phyloP scores from a whole-genome alignment of 2,113 vertebrate genomes.

The Ovis canadensis region DNA sequence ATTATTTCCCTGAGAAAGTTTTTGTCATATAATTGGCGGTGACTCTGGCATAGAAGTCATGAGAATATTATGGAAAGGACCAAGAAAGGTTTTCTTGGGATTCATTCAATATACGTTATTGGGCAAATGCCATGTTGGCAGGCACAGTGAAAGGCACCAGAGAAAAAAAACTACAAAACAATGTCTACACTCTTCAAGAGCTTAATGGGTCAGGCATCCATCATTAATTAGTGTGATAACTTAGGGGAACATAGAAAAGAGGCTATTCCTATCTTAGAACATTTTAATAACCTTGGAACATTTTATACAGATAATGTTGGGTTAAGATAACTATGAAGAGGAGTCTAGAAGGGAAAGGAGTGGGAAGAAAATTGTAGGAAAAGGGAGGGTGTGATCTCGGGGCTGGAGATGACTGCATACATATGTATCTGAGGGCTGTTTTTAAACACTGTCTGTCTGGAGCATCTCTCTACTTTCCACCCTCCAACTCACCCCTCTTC shows the following conservation, averaged over 20 bases:
- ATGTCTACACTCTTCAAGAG: neutral
- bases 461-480: neutral
- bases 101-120: neutral
- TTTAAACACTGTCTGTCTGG: conserved; percentile 55
- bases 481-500: neutral
- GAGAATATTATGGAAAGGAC: neutral
- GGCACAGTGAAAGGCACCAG: neutral
- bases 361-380: conserved; percentile 24
- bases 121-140: neutral
- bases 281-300: neutral
- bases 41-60: neutral
- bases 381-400: neutral
- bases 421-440: conserved; percentile 25
- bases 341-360: neutral
- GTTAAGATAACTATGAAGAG: conserved; percentile 31
- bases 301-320: neutral
- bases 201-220: neutral
- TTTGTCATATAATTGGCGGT: neutral
- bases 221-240: neutral
- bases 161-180: neutral
- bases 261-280: neutral
- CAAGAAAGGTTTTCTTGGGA: neutral
- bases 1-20: neutral
- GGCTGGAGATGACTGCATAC: neutral
- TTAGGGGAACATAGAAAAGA: neutral